A percentile compares a stretch with the other conserved stretches of the same genome.
phyloP scores from a whole-genome alignment of 2,888 invertebrate genomes.

The Junonia oenone region DNA sequence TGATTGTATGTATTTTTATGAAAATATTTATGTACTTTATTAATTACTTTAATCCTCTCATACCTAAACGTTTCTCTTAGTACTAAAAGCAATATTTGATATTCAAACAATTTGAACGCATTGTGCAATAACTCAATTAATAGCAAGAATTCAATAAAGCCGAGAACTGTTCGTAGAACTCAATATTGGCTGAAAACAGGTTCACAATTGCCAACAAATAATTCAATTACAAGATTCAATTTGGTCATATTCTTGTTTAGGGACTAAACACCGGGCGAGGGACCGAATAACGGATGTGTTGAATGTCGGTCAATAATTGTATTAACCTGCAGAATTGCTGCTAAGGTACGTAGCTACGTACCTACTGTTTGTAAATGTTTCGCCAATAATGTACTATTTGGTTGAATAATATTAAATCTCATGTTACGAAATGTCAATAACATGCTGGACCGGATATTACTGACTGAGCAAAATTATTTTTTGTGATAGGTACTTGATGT shows the following conservation, averaged over 20 bases:
- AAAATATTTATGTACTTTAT: too few relatives aligned
- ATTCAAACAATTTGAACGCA: neutral
- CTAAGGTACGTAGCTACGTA: too few relatives aligned
- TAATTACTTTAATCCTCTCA: too few relatives aligned
- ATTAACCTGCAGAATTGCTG: neutral
- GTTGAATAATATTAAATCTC: too few relatives aligned
- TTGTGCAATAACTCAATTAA: neutral
- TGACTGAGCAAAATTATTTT: too few relatives aligned
- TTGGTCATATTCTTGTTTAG: neutral
- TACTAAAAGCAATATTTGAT: neutral
- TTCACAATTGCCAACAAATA: conserved; percentile 4
- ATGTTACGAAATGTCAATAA: too few relatives aligned
- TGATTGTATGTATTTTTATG: too few relatives aligned
- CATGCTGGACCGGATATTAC: too few relatives aligned
- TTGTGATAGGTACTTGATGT: too few relatives aligned
- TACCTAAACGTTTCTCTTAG: too few relatives aligned
- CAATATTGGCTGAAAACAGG: neutral
- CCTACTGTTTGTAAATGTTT: too few relatives aligned
- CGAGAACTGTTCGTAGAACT: neutral
- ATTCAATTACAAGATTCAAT: neutral
- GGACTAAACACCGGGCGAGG: neutral
- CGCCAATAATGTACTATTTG: too few relatives aligned
- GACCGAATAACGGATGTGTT: neutral
- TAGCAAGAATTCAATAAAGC: conserved; percentile 1
- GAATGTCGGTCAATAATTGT: neutral